Evolutionary conservation across 2,113 vertebrate species (phyloP).

Genomic region (Perccottus glenii): DNA sequence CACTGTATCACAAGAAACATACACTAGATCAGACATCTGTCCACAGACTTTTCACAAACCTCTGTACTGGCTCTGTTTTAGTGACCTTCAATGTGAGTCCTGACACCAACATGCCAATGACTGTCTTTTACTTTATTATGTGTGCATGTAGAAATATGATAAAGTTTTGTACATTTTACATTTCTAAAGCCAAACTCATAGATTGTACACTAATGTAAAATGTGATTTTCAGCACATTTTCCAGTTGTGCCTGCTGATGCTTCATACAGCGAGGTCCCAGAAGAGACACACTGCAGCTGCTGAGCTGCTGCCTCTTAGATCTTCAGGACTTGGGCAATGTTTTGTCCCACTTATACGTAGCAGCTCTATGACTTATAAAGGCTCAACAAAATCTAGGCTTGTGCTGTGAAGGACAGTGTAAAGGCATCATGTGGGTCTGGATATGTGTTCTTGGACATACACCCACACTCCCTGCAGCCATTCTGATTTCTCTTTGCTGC

Average conservation of each 20-base stretch:
- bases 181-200: constrained; percentile 11
- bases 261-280: constrained; percentile 42
- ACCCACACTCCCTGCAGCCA: constrained; percentile 55
- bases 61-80: not conserved
- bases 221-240: constrained; percentile 43
- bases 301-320: constrained; percentile 55
- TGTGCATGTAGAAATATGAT: not conserved
- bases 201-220: constrained; percentile 15
- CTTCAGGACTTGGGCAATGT: constrained; percentile 67
- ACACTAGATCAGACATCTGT: too few species aligned
- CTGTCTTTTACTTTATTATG: not conserved
- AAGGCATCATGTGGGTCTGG: constrained; percentile 62
- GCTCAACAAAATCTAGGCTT: constrained; percentile 52
- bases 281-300: constrained; percentile 57
- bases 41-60: too few species aligned
- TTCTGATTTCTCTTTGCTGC: constrained; percentile 41
- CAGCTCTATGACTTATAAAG: constrained; percentile 61
- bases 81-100: not conserved
- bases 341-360: constrained; percentile 71
- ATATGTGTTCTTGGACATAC: constrained; percentile 62
- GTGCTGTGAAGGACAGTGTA: constrained; percentile 46
- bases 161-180: not conserved
- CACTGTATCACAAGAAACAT: too few species aligned
- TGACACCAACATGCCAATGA: not conserved
- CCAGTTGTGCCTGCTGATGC: constrained; percentile 34